Percentiles rank a stretch among this genome's conserved stretches.
phyloP scores from a whole-genome alignment of 2,888 invertebrate species.

The Folsomia candida region DNA sequence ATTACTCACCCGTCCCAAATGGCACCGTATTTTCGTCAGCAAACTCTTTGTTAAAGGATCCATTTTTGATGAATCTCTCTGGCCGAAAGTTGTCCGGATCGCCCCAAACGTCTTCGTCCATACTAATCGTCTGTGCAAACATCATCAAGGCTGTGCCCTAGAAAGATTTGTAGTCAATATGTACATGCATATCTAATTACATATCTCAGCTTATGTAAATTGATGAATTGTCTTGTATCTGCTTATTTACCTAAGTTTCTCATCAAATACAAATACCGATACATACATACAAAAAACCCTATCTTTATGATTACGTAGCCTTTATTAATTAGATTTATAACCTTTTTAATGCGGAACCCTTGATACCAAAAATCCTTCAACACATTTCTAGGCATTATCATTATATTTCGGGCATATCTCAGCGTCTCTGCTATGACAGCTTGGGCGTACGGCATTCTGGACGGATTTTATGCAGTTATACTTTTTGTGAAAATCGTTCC shows the following conservation, averaged over 20 bases:
- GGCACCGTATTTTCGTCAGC: neutral
- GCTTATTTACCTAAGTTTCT: neutral
- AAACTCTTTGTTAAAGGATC: neutral
- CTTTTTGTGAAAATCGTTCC: too few species aligned
- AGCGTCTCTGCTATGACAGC: constrained; percentile 31
- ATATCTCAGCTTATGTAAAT: too few species aligned
- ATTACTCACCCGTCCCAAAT: neutral
- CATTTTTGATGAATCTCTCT: constrained; percentile 33
- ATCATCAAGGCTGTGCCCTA: neutral
- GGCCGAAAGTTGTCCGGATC: constrained; percentile 43
- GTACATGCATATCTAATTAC: too few species aligned
- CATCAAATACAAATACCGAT: neutral
- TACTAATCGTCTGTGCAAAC: neutral
- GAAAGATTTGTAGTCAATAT: too few species aligned
- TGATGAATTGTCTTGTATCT: too few species aligned
- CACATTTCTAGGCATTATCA: constrained; percentile 28
- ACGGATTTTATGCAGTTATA: too few species aligned
- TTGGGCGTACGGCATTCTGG: constrained; percentile 33
- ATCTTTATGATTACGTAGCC: too few species aligned
- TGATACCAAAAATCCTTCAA: constrained; percentile 20
- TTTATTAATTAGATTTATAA: too few species aligned
- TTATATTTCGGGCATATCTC: constrained; percentile 15
- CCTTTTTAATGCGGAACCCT: constrained; percentile 33
- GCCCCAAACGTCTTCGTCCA: constrained; percentile 37
- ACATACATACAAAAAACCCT: too few species aligned